Percentiles rank a stretch among this genome's conserved stretches.
Evolutionary conservation across 1,140 invertebrate species (phyloP).

Genomic region (Tribolium madens): DNA sequence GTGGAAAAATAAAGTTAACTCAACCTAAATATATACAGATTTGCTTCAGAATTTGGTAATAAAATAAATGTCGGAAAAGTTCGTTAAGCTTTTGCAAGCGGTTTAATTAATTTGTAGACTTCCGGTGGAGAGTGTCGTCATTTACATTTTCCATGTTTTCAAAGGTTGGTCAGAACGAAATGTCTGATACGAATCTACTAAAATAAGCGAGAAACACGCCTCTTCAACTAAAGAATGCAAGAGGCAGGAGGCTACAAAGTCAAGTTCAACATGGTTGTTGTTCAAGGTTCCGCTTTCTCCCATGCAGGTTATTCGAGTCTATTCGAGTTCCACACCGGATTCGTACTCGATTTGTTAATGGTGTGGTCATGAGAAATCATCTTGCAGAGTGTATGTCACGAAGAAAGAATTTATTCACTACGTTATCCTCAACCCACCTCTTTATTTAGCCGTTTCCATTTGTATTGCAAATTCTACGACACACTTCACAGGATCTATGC

Average conservation of each 20-base stretch:
- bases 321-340: constrained; percentile 40
- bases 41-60: constrained; percentile 19
- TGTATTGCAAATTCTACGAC: constrained; percentile 31
- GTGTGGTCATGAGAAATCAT: constrained; percentile 44
- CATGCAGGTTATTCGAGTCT: constrained; percentile 35
- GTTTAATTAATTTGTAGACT: constrained; percentile 22
- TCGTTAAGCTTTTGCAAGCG: constrained; percentile 34
- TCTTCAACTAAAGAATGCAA: constrained; percentile 41
- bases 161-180: background rate
- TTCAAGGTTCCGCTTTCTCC: constrained; percentile 51
- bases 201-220: constrained; percentile 23
- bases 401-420: constrained; percentile 33
- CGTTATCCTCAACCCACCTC: constrained; percentile 18
- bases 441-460: constrained; percentile 21
- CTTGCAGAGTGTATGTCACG: constrained; percentile 39
- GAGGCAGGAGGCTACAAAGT: constrained; percentile 41
- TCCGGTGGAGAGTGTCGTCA: constrained; percentile 15
- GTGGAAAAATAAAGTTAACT: constrained; percentile 9
- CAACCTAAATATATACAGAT: constrained; percentile 12
- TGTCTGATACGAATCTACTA: background rate
- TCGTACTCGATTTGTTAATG: constrained; percentile 46
- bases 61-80: constrained; percentile 38
- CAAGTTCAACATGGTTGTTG: constrained; percentile 46
- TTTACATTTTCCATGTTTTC: constrained; percentile 20
- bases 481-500: constrained; percentile 34